phyloP scores from a whole-genome alignment of 2,888 invertebrate species.

The Sipha maydis region DNA sequence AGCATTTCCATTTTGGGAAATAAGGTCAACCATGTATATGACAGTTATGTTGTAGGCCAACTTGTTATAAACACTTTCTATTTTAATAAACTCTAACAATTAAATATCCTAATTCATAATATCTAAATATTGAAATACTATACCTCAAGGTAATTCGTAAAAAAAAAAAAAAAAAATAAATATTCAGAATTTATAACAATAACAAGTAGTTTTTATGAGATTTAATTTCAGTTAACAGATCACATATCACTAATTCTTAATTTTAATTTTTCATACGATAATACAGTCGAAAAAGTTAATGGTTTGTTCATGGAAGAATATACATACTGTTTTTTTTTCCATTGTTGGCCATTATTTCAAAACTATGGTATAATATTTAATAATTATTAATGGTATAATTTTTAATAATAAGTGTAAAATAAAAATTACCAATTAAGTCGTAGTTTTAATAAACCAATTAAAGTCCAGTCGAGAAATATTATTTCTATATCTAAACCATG shows the following conservation, averaged over 20 bases:
- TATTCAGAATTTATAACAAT: neutral
- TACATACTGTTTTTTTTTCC: neutral
- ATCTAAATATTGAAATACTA: neutral
- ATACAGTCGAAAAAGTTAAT: neutral
- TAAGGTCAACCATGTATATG: constrained; percentile 43
- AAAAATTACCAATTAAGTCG: neutral
- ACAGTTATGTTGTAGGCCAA: constrained; percentile 9
- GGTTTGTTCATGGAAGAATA: constrained; percentile 22
- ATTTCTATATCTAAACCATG: too few relatives aligned
- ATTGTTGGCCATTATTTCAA: neutral
- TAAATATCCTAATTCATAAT: neutral
- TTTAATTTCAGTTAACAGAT: too few relatives aligned
- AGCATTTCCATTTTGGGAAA: constrained; percentile 42
- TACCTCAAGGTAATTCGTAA: constrained; percentile 7
- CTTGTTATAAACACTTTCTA: constrained; percentile 8
- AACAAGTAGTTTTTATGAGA: too few relatives aligned
- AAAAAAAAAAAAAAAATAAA: neutral
- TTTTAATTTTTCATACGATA: neutral
- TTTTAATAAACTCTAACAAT: neutral
- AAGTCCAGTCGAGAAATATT: too few relatives aligned
- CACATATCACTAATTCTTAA: too few relatives aligned
- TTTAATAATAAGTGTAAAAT: neutral
- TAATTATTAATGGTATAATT: neutral
- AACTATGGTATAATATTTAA: neutral
- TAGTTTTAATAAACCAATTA: too few relatives aligned